Conservation (phyloP, 1,140 invertebrate genomes). For the Drepana arcuata region DNA sequence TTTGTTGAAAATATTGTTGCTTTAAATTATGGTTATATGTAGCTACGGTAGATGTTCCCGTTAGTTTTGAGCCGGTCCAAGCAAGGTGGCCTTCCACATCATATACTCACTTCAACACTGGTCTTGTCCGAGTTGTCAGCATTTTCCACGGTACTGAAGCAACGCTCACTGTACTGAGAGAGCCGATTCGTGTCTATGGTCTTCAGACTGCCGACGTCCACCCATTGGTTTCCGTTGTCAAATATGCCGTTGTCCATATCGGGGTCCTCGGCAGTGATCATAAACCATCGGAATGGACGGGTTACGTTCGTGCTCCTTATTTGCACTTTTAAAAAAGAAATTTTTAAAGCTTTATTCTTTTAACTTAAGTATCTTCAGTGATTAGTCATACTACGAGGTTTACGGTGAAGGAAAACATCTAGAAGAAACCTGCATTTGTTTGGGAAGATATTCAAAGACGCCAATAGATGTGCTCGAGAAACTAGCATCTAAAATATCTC, state of each 20-base stretch:
- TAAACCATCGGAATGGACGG: conserved; percentile 47
- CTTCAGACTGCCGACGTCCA: conserved; percentile 46
- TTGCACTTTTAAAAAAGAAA: conserved; percentile 22
- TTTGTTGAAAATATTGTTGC: too few species aligned
- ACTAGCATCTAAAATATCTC: too few species aligned
- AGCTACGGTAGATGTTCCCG: too few species aligned
- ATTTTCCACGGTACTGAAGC: conserved; percentile 48
- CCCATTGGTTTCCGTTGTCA: conserved; percentile 19
- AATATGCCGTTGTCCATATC: conserved; percentile 32
- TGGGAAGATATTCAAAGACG: too few species aligned
- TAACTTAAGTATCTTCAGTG: background rate
- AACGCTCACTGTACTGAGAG: conserved; percentile 48
- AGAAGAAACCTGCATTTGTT: too few species aligned
- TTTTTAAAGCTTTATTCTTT: background rate
- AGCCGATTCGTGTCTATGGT: conserved; percentile 35
- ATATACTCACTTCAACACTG: conserved; percentile 37
- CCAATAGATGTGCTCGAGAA: too few species aligned
- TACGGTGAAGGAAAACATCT: background rate
- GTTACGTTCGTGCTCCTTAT: conserved; percentile 21
- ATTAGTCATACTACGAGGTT: background rate
- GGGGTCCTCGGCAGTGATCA: conserved; percentile 57
- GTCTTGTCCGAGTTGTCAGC: conserved; percentile 47
- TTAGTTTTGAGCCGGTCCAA: too few species aligned
- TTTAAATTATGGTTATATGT: too few species aligned
- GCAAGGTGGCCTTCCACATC: too few species aligned